These are phyloP conservation scores for Aplocera efformata DNA, from an alignment of 2,888 invertebrate species.

Conservation along the genomic window DNA sequence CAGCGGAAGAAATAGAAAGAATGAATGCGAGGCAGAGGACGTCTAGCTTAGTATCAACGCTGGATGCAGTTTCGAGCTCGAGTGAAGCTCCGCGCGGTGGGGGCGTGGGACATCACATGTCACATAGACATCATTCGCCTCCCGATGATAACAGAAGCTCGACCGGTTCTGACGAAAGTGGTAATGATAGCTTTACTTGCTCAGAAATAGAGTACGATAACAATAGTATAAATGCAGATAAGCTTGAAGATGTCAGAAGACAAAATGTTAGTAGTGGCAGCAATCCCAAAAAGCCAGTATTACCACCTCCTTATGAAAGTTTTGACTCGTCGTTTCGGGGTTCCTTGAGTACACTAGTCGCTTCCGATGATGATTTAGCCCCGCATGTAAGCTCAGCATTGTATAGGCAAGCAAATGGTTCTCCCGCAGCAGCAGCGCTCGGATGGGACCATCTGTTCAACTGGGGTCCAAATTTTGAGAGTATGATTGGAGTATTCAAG, in stretches of 20 bases:
- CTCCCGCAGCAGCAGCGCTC: conserved; percentile 88
- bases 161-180: conserved; percentile 91
- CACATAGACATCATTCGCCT: conserved; percentile 86
- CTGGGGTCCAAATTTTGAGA: conserved; percentile 98
- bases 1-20: conserved; percentile 95
- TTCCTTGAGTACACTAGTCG: conserved; percentile 95
- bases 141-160: conserved; percentile 88
- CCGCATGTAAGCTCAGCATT: conserved; percentile 89
- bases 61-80: conserved; percentile 96
- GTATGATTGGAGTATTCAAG: conserved; percentile 96
- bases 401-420: conserved; percentile 89
- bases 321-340: conserved; percentile 97
- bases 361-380: conserved; percentile 94
- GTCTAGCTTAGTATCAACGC: conserved; percentile 93
- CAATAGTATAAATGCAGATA: conserved; percentile 90
- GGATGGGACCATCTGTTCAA: conserved; percentile 97
- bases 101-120: conserved; percentile 84
- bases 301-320: conserved; percentile 91
- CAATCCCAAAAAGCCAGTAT: conserved; percentile 83
- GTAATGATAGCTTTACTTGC: conserved; percentile 98
- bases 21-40: conserved; percentile 93
- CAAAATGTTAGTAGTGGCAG: conserved; percentile 76
- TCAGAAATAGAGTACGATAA: conserved; percentile 98
- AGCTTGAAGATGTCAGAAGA: conserved; percentile 83
- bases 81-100: conserved; percentile 88